A percentile compares a stretch with the other conserved stretches of the same genome.
phyloP scores from a whole-genome alignment of 2,797 vertebrate genomes.

The Acipenser transmontanus region DNA sequence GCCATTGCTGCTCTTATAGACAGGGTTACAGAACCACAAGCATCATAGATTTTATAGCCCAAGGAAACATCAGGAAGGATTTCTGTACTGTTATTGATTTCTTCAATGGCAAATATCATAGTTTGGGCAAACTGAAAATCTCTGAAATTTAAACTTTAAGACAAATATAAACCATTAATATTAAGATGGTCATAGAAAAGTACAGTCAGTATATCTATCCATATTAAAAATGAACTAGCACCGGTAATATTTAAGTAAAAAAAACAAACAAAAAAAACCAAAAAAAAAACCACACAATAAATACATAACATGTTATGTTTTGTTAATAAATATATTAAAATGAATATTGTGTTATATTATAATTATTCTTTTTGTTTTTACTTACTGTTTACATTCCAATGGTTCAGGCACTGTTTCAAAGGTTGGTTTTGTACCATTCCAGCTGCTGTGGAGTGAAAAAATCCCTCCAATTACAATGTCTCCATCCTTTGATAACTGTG shows the following conservation, averaged over 20 bases:
- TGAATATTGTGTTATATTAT: background rate
- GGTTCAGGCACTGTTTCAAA: conserved; percentile 38
- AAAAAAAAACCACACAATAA: too few relatives aligned
- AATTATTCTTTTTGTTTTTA: background rate
- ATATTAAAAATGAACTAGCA: too few relatives aligned
- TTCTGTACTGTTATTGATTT: conserved; percentile 55
- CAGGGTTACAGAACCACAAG: conserved; percentile 45
- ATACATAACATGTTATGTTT: too few relatives aligned
- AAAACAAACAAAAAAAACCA: too few relatives aligned
- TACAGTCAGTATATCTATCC: too few relatives aligned
- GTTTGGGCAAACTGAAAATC: conserved; percentile 52
- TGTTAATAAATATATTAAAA: background rate
- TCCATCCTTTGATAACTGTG: conserved; percentile 48
- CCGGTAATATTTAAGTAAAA: too few relatives aligned
- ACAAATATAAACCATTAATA: conserved; percentile 6
- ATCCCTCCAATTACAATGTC: conserved; percentile 54
- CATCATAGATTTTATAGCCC: conserved; percentile 52
- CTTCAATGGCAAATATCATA: conserved; percentile 55
- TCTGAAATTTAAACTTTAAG: conserved; percentile 50
- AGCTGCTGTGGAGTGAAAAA: conserved; percentile 57
- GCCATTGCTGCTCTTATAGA: conserved; percentile 43
- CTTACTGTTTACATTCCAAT: conserved; percentile 54
- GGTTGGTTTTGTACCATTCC: conserved; percentile 34
- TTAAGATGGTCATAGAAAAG: background rate
- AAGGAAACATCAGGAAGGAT: conserved; percentile 49